A percentile compares a stretch with the other conserved stretches of the same genome.
Evolutionary conservation across 2,888 invertebrate species (phyloP).

Genomic region (Sisyra nigra): DNA sequence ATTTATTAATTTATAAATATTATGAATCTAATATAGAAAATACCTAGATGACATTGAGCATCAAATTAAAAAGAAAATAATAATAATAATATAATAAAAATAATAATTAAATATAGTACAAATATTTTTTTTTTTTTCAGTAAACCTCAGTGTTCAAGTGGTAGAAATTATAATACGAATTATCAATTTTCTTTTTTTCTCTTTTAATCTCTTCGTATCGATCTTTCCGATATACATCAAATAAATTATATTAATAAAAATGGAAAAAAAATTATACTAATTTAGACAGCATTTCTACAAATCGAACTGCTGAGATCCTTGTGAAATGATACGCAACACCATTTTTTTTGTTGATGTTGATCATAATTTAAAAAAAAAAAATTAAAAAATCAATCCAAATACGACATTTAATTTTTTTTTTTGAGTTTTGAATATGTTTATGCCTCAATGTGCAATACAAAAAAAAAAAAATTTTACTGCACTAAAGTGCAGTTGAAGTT

Average conservation of each 20-base stretch:
- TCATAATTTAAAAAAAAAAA: no score
- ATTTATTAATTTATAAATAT: constrained; percentile 3
- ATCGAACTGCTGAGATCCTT: constrained; percentile 5
- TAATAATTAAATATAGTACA: constrained; percentile 4
- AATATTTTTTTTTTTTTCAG: neutral
- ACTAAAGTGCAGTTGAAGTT: neutral
- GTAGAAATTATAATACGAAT: constrained; percentile 21
- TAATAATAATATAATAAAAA: constrained; percentile 1
- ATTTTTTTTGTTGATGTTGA: neutral
- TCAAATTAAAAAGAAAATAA: constrained; percentile 1
- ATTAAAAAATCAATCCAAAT: no score
- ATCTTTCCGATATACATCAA: no score
- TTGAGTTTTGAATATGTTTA: no score
- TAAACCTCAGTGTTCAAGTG: constrained; percentile 31
- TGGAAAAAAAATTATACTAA: neutral
- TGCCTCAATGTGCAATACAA: no score
- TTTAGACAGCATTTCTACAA: constrained; percentile 1
- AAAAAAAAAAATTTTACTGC: no score
- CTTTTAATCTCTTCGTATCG: neutral
- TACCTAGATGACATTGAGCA: constrained; percentile 8
- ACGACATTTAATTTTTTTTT: no score
- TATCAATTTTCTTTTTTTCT: neutral
- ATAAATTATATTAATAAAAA: neutral
- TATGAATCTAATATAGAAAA: neutral
- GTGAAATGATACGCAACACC: constrained; percentile 3